phyloP scores from a whole-genome alignment of 1,140 invertebrate species.

The Hypothenemus hampei region DNA sequence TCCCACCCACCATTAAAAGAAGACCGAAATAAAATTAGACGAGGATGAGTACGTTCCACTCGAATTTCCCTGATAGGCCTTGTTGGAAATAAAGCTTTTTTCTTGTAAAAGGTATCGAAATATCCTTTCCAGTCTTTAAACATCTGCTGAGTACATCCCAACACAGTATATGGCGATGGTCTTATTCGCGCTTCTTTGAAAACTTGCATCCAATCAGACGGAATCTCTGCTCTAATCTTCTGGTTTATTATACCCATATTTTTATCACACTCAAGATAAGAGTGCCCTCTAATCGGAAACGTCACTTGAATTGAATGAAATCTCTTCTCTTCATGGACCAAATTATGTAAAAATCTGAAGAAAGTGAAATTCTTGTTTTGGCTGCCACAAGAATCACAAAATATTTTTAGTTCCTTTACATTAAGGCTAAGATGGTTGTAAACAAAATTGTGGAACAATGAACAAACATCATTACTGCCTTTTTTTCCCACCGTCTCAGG shows the following conservation, averaged over 20 bases:
- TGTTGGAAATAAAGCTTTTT: not conserved
- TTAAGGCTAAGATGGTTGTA: conserved; percentile 20
- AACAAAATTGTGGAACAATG: conserved; percentile 32
- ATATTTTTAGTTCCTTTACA: conserved; percentile 27
- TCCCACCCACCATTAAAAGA: not conserved
- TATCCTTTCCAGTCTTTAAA: not conserved
- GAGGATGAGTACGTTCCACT: no score
- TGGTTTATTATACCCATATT: conserved; percentile 34
- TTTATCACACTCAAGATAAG: conserved; percentile 35
- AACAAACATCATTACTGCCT: conserved; percentile 13
- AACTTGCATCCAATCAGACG: conserved; percentile 27
- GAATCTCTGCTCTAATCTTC: conserved; percentile 28
- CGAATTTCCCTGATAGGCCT: not conserved
- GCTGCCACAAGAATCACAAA: conserved; percentile 34
- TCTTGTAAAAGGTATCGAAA: not conserved
- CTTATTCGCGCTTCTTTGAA: conserved; percentile 18
- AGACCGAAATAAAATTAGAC: not conserved
- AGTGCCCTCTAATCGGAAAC: conserved; percentile 28
- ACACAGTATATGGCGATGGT: conserved; percentile 21
- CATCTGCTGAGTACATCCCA: not conserved
- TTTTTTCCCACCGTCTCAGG: conserved; percentile 8
- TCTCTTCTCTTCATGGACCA: conserved; percentile 13
- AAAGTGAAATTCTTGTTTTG: conserved; percentile 40
- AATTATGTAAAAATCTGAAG: conserved; percentile 23
- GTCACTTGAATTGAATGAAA: conserved; percentile 19